Conservation (phyloP, 2,888 invertebrate genomes). For the Diplazon laetatorius region DNA sequence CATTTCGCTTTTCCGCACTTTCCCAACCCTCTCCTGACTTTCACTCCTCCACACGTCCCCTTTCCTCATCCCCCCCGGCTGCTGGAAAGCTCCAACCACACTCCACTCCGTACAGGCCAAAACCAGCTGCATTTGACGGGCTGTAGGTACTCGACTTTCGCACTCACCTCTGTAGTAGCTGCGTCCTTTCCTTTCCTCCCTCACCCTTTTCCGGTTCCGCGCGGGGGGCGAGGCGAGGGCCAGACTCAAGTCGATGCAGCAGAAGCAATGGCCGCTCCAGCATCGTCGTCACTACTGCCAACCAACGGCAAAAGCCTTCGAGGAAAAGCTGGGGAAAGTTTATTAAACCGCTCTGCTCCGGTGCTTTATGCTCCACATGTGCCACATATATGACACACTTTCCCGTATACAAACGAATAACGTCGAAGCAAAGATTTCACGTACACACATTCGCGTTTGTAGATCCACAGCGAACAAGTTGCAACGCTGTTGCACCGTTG, state of each 20-base stretch:
- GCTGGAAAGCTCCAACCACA: conserved; percentile 53
- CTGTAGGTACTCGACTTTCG: conserved; percentile 63
- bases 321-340: conserved; percentile 70
- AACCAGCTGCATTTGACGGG: conserved; percentile 72
- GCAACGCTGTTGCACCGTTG: too few relatives aligned
- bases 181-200: conserved; percentile 17
- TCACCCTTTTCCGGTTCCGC: not conserved
- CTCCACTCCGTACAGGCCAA: conserved; percentile 53
- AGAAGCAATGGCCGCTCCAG: conserved; percentile 4
- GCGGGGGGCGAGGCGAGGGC: too few relatives aligned
- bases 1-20: conserved; percentile 47
- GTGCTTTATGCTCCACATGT: conserved; percentile 41
- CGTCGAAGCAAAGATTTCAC: conserved; percentile 65
- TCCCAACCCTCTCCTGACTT: conserved; percentile 46
- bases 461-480: not conserved
- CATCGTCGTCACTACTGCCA: not conserved
- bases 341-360: conserved; percentile 68
- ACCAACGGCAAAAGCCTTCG: conserved; percentile 26
- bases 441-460: conserved; percentile 33
- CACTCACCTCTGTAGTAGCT: conserved; percentile 36
- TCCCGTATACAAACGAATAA: not conserved
- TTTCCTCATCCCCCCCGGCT: not conserved
- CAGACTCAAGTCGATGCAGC: conserved; percentile 28
- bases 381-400: not conserved
- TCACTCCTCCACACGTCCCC: conserved; percentile 36